phyloP scores from a whole-genome alignment of 2,113 vertebrate genomes.

The Antennarius striatus region DNA sequence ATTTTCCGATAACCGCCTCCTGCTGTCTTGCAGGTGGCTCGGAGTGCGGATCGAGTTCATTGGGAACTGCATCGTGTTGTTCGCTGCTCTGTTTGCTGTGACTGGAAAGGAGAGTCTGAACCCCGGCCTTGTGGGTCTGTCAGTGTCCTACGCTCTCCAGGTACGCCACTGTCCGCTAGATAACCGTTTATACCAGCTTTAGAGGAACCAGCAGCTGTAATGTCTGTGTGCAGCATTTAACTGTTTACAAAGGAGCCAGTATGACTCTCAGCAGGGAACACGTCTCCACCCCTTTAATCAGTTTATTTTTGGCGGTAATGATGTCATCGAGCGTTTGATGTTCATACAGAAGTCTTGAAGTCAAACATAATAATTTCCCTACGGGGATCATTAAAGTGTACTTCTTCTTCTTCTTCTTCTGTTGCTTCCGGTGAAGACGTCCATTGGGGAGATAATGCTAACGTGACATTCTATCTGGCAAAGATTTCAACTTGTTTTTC shows the following conservation, averaged over 20 bases:
- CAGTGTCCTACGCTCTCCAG: conserved; percentile 93
- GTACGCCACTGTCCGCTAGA: conserved; percentile 55
- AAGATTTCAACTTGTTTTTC: neutral
- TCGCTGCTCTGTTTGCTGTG: conserved; percentile 93
- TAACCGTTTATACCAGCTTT: neutral
- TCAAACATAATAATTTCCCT: too few relatives aligned
- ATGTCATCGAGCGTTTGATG: too few relatives aligned
- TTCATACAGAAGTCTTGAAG: too few relatives aligned
- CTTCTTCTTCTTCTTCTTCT: too few relatives aligned
- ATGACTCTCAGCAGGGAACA: too few relatives aligned
- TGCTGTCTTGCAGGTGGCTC: conserved; percentile 85
- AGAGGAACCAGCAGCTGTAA: too few relatives aligned
- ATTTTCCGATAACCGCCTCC: neutral
- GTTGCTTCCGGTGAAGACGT: conserved; percentile 49
- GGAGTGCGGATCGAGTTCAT: conserved; percentile 91
- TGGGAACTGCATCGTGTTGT: conserved; percentile 93
- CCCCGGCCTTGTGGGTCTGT: conserved; percentile 91
- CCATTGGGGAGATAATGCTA: neutral
- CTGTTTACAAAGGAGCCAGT: too few relatives aligned
- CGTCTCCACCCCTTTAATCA: too few relatives aligned
- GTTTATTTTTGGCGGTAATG: too few relatives aligned
- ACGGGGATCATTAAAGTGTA: too few relatives aligned
- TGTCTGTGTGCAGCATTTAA: too few relatives aligned
- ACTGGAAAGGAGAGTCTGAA: conserved; percentile 83
- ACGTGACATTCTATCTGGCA: neutral